phyloP scores from a whole-genome alignment of 2,888 invertebrate species.

The Tanypteryx hageni region DNA sequence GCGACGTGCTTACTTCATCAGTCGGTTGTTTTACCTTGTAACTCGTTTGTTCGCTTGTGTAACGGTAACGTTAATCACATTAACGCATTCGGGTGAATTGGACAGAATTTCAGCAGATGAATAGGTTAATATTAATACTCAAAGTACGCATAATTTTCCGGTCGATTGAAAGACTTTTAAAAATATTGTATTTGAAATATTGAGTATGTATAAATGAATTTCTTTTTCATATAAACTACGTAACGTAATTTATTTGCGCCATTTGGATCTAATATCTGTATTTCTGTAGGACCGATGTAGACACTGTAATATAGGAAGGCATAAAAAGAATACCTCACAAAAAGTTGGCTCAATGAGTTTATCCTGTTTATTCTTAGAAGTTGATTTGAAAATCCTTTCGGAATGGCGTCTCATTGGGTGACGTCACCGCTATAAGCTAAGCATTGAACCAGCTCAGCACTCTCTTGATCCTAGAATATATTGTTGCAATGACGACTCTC shows the following conservation, averaged over 20 bases:
- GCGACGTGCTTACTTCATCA: constrained; percentile 5
- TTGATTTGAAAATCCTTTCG: constrained; percentile 14
- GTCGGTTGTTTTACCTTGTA: constrained; percentile 15
- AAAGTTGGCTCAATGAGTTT: not conserved
- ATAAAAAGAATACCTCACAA: not conserved
- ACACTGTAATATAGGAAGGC: not conserved
- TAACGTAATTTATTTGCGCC: not conserved
- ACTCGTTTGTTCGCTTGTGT: too few relatives aligned
- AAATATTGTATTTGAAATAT: not conserved
- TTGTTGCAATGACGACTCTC: constrained; percentile 21
- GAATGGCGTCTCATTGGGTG: not conserved
- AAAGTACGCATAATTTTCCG: too few relatives aligned
- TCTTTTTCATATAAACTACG: not conserved
- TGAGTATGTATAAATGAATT: not conserved
- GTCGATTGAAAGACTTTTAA: not conserved
- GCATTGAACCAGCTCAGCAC: constrained; percentile 24
- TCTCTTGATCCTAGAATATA: constrained; percentile 17
- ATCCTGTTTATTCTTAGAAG: too few relatives aligned
- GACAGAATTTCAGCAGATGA: not conserved
- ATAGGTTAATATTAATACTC: not conserved
- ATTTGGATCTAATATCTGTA: not conserved
- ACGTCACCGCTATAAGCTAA: too few relatives aligned
- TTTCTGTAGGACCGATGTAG: not conserved
- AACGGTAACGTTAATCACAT: not conserved
- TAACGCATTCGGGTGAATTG: too few relatives aligned